Evolutionary conservation across 2,797 vertebrate genomes (phyloP).

Genomic region (Craterocephalus amniculus): DNA sequence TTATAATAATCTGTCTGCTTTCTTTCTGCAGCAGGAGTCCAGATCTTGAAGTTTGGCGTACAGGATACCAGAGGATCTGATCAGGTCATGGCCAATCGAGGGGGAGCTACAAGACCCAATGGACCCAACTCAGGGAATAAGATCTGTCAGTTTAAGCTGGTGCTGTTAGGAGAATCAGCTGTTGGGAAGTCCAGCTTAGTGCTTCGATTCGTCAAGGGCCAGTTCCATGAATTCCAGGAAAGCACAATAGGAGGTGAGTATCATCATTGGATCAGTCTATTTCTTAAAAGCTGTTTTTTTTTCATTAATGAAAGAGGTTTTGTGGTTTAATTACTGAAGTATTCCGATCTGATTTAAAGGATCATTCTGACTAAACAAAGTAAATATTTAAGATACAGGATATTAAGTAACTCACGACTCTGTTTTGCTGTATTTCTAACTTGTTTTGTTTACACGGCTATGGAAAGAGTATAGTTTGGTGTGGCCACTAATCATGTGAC

Average conservation of each 20-base stretch:
- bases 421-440: background rate
- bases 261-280: background rate
- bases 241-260: conserved; percentile 99
- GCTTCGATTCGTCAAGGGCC: conserved; percentile 98
- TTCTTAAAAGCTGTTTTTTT: background rate
- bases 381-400: background rate
- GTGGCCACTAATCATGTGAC: conserved; percentile 1
- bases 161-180: conserved; percentile 96
- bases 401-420: background rate
- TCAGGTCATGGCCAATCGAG: conserved; percentile 96
- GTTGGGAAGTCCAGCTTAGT: conserved; percentile 99
- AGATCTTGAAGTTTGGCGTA: conserved; percentile 69
- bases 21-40: conserved; percentile 51
- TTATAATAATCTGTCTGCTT: conserved; percentile 13
- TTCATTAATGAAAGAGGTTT: background rate
- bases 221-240: conserved; percentile 99
- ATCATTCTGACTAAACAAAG: background rate
- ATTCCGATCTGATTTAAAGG: background rate
- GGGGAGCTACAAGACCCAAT: conserved; percentile 95
- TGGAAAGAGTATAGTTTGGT: conserved; percentile 1
- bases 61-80: conserved; percentile 83
- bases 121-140: conserved; percentile 96
- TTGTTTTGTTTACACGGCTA: background rate
- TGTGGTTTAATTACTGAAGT: background rate
- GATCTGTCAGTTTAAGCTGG: conserved; percentile 99